Evolutionary conservation across 2,797 vertebrate genomes (phyloP), one percentile per base, ranked within the genome.

Genomic region (Dryobates pubescens): DNA sequence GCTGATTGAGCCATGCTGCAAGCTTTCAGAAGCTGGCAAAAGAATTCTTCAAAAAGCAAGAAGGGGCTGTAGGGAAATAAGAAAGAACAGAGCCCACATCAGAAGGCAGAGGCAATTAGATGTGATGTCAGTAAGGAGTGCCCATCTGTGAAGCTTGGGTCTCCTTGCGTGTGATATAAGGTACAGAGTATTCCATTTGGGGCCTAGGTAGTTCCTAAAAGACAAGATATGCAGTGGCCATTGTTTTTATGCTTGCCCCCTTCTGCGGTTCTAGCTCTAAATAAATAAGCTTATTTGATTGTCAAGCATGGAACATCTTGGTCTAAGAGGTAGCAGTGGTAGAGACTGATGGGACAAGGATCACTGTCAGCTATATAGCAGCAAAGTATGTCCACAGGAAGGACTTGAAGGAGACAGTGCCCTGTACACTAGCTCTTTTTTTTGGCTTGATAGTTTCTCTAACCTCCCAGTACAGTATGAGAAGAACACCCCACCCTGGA

Each of bases 331-430:
- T 98, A 43, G 97, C 98, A 26, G 7, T 98, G 96, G 97, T 98
- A 80, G 98, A 98, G 93, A 98, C 98, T 1, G 98, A 98, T 45
- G 98, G 97, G 30, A 97, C 98, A 97, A 96, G 95, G 70, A 96
- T 98, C 1, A 98, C 98, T 90, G 68, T 98, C 82, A 96, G 96
- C 67, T 98, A 98, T 90, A 97, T 97, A 2, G 98, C 98, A 64
- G 97, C 94, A 26, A 98, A 98, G 89, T 95, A 97, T 14, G 72
- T 98, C 5, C 95, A 97, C 8, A 98, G 98, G 41, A 98, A 98
- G 56, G 95, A 98, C 54, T 12, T 92, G 61, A 98, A 98, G 92
- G 98, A 99, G 23, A 96, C 92, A 53, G 92, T 45, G 62, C 94
- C 68, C 95, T 95, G 97, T 98, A 97, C 41, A 89, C 11, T 26